Conservation (phyloP, 2,113 vertebrate genomes). For the Marmota flaviventris region DNA sequence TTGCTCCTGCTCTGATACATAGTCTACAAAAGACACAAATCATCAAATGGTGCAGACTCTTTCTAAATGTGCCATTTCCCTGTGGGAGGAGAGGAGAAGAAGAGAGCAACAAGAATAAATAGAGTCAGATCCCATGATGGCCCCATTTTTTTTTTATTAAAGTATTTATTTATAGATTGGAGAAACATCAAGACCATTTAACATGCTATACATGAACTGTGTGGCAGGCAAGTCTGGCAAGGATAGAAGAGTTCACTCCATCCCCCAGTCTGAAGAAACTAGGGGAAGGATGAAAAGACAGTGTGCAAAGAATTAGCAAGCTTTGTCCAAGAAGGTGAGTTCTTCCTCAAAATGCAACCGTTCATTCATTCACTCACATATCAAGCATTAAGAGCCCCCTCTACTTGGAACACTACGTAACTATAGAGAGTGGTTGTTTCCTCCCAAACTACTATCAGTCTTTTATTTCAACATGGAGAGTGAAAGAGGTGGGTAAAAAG, state of each 20-base stretch:
- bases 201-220: neutral
- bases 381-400: neutral
- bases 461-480: neutral
- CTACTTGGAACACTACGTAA: neutral
- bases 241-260: neutral
- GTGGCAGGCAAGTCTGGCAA: neutral
- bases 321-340: neutral
- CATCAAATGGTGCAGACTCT: neutral
- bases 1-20: neutral
- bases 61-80: slow-evolving; percentile 40
- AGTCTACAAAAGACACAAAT: neutral
- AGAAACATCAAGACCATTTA: slow-evolving; percentile 12
- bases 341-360: slow-evolving; percentile 15
- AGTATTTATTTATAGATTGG: neutral
- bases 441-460: neutral
- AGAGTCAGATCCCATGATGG: neutral
- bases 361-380: neutral
- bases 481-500: neutral
- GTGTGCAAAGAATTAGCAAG: neutral
- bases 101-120: neutral
- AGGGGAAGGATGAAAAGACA: neutral
- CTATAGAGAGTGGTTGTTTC: neutral
- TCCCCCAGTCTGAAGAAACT: neutral
- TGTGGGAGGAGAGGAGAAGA: neutral
- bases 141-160: neutral